Percentiles rank a stretch among this genome's conserved stretches.
phyloP scores from a whole-genome alignment of 1,140 invertebrate genomes.

The Drosophila teissieri region DNA sequence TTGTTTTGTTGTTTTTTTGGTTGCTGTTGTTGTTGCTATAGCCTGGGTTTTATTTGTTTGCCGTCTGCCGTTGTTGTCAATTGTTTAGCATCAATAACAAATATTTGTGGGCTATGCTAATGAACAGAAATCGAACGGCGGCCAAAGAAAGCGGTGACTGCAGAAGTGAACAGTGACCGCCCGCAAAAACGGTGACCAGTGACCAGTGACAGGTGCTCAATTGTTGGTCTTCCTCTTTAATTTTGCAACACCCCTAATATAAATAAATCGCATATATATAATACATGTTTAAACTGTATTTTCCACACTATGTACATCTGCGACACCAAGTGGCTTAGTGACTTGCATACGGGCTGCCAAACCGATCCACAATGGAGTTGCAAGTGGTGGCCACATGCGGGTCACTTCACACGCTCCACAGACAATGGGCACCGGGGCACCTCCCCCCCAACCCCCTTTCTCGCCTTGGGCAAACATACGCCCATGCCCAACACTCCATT shows the following conservation, averaged over 20 bases:
- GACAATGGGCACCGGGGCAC: constrained; percentile 33
- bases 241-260: background rate
- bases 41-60: constrained; percentile 40
- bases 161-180: background rate
- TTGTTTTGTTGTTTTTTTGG: constrained; percentile 5
- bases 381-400: constrained; percentile 54
- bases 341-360: constrained; percentile 3
- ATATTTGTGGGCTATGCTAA: constrained; percentile 74
- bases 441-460: background rate
- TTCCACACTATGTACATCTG: no score
- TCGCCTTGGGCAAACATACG: background rate
- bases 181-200: constrained; percentile 1
- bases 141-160: constrained; percentile 39
- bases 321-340: constrained; percentile 34
- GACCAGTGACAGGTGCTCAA: background rate
- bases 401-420: constrained; percentile 64
- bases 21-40: background rate
- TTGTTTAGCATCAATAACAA: constrained; percentile 76
- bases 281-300: no score
- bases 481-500: background rate
- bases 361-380: constrained; percentile 24
- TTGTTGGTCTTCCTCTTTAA: background rate
- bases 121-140: constrained; percentile 58
- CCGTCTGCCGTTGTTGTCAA: constrained; percentile 53
- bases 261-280: background rate